Evolutionary conservation across 2,888 invertebrate genomes (phyloP), one percentile per base, ranked within the genome.

Genomic region (Hanleya hanleyi): DNA sequence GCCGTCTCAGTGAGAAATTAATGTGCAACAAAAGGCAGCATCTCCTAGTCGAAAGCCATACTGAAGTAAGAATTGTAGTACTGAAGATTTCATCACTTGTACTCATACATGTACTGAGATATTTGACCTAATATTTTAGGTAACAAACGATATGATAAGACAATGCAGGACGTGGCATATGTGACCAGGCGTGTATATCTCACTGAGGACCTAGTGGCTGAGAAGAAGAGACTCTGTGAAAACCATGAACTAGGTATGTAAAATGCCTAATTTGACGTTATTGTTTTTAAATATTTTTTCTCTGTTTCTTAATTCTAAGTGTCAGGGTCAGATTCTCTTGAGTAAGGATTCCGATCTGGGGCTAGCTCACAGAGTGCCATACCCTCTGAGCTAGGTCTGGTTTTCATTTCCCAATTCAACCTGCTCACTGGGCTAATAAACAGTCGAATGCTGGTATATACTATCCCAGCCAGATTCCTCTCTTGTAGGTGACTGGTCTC

Each of bases 91-190:
- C n/a, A n/a, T n/a, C n/a, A n/a, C n/a, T n/a, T n/a, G n/a, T n/a
- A n/a, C n/a, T n/a, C n/a, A n/a, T n/a, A n/a, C n/a, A n/a, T n/a
- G n/a, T n/a, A n/a, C n/a, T n/a, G n/a, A n/a, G n/a, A n/a, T n/a
- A n/a, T n/a, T n/a, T n/a, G n/a, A n/a, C n/a, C n/a, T n/a, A n/a
- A n/a, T n/a, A n/a, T n/a, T n/a, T n/a, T n/a, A n/a, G n/a, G n/a
- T 32, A 37, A 47, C 36, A 68, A 64, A 26, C 64, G 65, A 15
- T 38, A 49, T 33, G 51, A 66, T 26, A 38, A 29, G 26, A 47
- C 72, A 18, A 47, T 41, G 51, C 47, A 70, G 18, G 72, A 75
- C 18, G 67, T 75, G 7, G 50, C 72, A n/a, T 37, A 50, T n/a
- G 57, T 70, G 22, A 37, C 57, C 3, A 41, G 70, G 32, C 49